Evolutionary conservation across 2,888 invertebrate species (phyloP).

Genomic region (Catonia carolina): DNA sequence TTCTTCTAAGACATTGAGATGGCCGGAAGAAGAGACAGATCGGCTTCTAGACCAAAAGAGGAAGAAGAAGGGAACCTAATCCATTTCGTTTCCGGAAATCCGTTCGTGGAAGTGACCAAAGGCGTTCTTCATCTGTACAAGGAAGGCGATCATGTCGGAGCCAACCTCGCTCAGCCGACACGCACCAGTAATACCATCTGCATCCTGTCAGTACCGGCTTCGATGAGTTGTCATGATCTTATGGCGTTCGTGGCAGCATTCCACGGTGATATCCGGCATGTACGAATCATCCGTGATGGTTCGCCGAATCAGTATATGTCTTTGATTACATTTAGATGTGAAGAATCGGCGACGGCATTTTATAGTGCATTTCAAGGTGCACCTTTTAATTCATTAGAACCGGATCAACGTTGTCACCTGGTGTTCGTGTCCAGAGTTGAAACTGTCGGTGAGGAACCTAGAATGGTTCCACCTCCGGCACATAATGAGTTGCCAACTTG

Average conservation of each 20-base stretch:
- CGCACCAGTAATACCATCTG: slow-evolving; percentile 77
- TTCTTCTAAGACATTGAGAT: no score
- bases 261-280: slow-evolving; percentile 79
- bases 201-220: slow-evolving; percentile 81
- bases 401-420: slow-evolving; percentile 83
- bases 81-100: slow-evolving; percentile 76
- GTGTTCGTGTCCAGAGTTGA: slow-evolving; percentile 94
- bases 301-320: slow-evolving; percentile 97
- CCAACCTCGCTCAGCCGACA: slow-evolving; percentile 50
- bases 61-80: slow-evolving; percentile 24
- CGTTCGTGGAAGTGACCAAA: slow-evolving; percentile 91
- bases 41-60: no score
- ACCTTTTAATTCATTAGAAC: slow-evolving; percentile 89
- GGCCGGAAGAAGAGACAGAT: no score
- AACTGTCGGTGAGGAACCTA: slow-evolving; percentile 65
- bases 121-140: slow-evolving; percentile 96
- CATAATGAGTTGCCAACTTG: slow-evolving; percentile 96
- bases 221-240: slow-evolving; percentile 87
- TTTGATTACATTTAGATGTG: slow-evolving; percentile 66
- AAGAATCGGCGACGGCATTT: slow-evolving; percentile 82
- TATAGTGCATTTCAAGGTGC: slow-evolving; percentile 88
- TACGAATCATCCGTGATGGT: slow-evolving; percentile 85
- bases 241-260: slow-evolving; percentile 92
- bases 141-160: slow-evolving; percentile 72
- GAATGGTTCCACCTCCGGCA: slow-evolving; percentile 55